Percentiles rank a stretch among this genome's conserved stretches.
Conservation (phyloP, 2,113 vertebrate species). For the Panthera tigris region DNA sequence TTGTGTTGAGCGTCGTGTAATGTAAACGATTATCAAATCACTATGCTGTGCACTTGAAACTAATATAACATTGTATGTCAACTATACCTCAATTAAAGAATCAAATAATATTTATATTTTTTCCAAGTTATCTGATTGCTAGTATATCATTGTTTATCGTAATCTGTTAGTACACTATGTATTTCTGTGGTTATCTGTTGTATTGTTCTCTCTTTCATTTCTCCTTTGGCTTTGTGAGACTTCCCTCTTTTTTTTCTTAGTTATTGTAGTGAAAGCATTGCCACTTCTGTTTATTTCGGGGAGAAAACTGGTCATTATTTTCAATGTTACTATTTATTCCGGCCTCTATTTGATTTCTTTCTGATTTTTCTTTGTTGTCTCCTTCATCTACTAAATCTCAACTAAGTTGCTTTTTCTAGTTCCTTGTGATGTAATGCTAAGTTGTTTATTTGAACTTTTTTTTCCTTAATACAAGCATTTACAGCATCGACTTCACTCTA, state of each 20-base stretch:
- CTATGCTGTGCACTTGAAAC: not conserved
- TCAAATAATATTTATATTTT: not conserved
- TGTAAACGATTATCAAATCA: not conserved
- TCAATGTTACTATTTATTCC: not conserved
- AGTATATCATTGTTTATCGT: not conserved
- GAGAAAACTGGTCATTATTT: not conserved
- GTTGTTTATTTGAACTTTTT: not conserved
- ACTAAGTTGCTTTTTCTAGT: not conserved
- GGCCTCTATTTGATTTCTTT: not conserved
- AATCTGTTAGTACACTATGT: not conserved
- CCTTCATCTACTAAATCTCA: not conserved
- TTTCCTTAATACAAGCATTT: not conserved
- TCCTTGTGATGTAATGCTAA: not conserved
- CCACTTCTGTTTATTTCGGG: not conserved
- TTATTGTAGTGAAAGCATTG: not conserved
- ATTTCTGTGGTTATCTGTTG: not conserved
- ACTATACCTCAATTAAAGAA: not conserved
- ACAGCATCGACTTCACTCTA: not conserved
- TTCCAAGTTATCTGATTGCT: not conserved
- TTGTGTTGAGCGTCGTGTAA: not conserved
- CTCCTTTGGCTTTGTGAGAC: not conserved
- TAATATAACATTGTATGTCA: not conserved
- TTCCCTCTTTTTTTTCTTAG: not conserved
- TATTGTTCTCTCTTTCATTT: not conserved
- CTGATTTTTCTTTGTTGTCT: not conserved